Evolutionary conservation across 2,888 invertebrate genomes (phyloP).

Genomic region (Zeuzera pyrina): DNA sequence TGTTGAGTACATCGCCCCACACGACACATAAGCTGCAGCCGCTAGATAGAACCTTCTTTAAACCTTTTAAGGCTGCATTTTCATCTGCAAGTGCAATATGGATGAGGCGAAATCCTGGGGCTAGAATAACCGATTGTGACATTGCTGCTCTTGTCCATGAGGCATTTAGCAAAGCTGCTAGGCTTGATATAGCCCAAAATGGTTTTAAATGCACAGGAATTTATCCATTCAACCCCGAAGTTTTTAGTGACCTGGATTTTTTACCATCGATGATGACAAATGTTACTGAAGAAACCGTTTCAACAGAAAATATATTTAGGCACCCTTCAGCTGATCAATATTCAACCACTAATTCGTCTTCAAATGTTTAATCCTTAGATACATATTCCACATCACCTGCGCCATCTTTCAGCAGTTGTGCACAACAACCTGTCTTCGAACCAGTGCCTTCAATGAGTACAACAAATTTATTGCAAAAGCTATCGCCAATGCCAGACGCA

Average conservation of each 20-base stretch:
- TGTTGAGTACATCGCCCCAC: conserved; percentile 17
- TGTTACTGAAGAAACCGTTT: neutral
- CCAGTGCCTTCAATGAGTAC: neutral
- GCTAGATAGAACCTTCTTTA: conserved; percentile 12
- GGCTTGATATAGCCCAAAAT: conserved; percentile 11
- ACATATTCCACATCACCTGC: neutral
- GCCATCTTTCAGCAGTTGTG: neutral
- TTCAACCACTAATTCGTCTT: too few species aligned
- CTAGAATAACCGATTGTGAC: conserved; percentile 14
- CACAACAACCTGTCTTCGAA: neutral
- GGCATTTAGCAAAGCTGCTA: conserved; percentile 14
- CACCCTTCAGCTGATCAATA: neutral
- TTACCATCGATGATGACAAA: conserved; percentile 1
- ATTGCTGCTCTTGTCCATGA: conserved; percentile 12
- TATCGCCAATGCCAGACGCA: conserved; percentile 7
- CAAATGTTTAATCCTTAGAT: too few species aligned
- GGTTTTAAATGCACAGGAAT: conserved; percentile 29
- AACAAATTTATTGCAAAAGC: conserved; percentile 4
- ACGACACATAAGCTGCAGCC: conserved; percentile 17
- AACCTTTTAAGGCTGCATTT: conserved; percentile 12
- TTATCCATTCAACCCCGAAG: conserved; percentile 21
- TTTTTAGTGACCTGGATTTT: conserved; percentile 15
- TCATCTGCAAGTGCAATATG: conserved; percentile 8
- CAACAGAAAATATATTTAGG: neutral
- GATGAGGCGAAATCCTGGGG: conserved; percentile 15